Conservation (phyloP, 64 coral and sea anemone genomes). For the Exaiptasia diaphana region DNA sequence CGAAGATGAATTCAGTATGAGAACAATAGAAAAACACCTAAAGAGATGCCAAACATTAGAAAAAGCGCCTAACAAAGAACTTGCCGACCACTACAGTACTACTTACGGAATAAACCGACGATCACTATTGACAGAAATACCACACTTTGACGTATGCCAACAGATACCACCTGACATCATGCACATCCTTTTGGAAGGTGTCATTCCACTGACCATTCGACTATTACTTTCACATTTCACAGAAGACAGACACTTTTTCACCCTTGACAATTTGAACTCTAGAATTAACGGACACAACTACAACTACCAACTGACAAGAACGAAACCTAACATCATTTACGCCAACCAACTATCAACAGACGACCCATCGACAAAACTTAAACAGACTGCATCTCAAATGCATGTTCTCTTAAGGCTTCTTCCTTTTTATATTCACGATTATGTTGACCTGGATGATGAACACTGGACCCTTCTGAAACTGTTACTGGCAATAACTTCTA, state of each 20-base stretch:
- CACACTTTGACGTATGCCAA: slow-evolving; percentile 55
- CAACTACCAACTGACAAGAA: no score
- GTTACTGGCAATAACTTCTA: no score
- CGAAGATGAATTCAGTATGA: slow-evolving; percentile 48
- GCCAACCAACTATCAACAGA: no score
- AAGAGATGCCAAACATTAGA: slow-evolving; percentile 7
- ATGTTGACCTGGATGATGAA: no score
- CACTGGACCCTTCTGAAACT: no score
- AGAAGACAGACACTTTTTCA: slow-evolving; percentile 1
- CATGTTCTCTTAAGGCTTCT: no score
- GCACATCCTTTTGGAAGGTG: slow-evolving; percentile 63
- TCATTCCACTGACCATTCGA: slow-evolving; percentile 38
- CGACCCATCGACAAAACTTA: no score
- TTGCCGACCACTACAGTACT: slow-evolving; percentile 24
- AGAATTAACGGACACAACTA: neutral
- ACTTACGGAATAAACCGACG: slow-evolving; percentile 46
- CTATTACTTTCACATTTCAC: slow-evolving; percentile 1
- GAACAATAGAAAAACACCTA: slow-evolving; percentile 22
- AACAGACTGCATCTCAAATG: no score
- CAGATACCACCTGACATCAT: slow-evolving; percentile 69
- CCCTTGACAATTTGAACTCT: neutral
- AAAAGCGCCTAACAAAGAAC: neutral
- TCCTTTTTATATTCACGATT: no score
- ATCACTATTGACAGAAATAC: slow-evolving; percentile 48
- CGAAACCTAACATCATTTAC: no score